Base-by-base conservation (phyloP, 2,888 invertebrate genomes). In the Caenorhabditis uteleia region DNA sequence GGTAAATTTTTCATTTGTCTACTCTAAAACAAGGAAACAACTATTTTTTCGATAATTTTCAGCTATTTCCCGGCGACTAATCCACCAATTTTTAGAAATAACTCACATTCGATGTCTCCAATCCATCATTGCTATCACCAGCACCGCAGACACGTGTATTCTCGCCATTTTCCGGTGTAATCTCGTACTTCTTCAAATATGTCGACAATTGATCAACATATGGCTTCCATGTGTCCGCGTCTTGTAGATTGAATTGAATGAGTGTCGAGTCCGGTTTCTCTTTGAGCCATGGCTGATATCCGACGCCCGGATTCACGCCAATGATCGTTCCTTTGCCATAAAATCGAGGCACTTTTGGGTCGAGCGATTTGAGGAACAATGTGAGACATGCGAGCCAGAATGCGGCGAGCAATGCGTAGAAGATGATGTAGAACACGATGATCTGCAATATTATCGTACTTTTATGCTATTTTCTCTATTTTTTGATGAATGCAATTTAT, bases 261-360 rank as follows among this genome's bases (percentile, higher is more conserved):
- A 98, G 89, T 69, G 95, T 95, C 85, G 94, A 95, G 85, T 94
- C 94, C 77, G 93, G 92, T 83, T 94, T 92, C 62, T 89, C 88
- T 80, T 91, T 91, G 78, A 93, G 93, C 91, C 93, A 92, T 68
- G 98, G 98, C 84, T 95, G 89, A 87, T 95, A 97, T 74, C 95
- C 95, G 83, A 98, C 88, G 83, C 95, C 93, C 85, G 97, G 97
- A 87, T 95, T 95, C 83, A 88, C 89, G 71, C 94, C 94, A 83
- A 95, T 94, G 82, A 94, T 86, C 43, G 93, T 92, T 64, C 89
- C 87, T 18, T 90, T 90, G 85, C 91, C 87, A 85, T 91, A 90
- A 91, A 92, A 95, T 85, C 93, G 93, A 20, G 95, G 95, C 84
- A 88, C 88, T 83, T 89, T 89, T 75, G 87, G 85, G 84, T 92